Base-by-base conservation (phyloP, 2,797 vertebrate genomes). In the Tympanoctomys barrerae region DNA sequence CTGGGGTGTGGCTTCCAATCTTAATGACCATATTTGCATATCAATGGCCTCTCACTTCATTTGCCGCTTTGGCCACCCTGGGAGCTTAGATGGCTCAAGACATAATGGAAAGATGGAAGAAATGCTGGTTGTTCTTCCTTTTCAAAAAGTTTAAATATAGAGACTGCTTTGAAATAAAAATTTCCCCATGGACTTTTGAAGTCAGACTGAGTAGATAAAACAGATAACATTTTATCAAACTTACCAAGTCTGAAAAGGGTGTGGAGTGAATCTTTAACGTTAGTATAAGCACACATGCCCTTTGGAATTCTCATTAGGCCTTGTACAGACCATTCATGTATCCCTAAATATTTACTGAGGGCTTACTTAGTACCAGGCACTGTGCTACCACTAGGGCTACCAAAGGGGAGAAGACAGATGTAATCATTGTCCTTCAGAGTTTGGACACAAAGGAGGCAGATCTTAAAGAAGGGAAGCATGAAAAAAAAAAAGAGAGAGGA, bases 111-210 rank as follows among this genome's bases (percentile, higher is more conserved):
- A 96, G 89, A 96, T 52, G 79, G 94, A 88, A 92, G 82, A 96
- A 96, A 94, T 68, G 71, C 78, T 96, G 73, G 80, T 90, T 21
- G 8, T 42, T 90, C 89, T 96, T 96, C 49, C 87, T 87, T 94
- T 93, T 94, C 90, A 77, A 73, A 89, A 96, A 91, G 87, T 94
- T 97, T 97, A 97, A 97, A 94, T 96, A 95, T 79, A 97, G 91
- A 71, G 96, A 97, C 89, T 90, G 7, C 97, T 97, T 96, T 97
- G 92, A 97, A 97, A 96, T 94, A 97, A 96, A 97, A 96, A 94
- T 94, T 90, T 95, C 89, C 94, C 93, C 39, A 57, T 88, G 96
- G 92, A 96, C 80, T 96, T 94, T 24, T 92, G 80, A 96, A 96
- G 87, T 95, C 91, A 92, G 91, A 95, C 77, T 87, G 64, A 96